These are phyloP conservation scores for Pygocentrus nattereri DNA, from an alignment of 2,797 vertebrate genomes.

Conservation along the genomic window DNA sequence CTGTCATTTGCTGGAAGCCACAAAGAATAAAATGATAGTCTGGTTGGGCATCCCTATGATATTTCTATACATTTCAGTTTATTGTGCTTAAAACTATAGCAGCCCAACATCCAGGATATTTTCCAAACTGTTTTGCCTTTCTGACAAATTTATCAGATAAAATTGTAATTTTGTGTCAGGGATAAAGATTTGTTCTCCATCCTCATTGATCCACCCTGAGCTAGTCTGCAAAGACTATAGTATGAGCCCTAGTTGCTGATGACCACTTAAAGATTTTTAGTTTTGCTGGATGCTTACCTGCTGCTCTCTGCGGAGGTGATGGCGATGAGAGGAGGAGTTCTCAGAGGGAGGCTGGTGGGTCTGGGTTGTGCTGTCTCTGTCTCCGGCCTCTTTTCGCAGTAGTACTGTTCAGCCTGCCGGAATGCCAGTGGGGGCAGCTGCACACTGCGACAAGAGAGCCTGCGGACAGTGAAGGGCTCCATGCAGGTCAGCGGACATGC, in stretches of 20 bases:
- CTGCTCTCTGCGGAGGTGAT: conserved; percentile 91
- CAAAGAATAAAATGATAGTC: too few relatives aligned
- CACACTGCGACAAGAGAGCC: conserved; percentile 87
- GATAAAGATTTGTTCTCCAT: background rate
- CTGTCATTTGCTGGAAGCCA: background rate
- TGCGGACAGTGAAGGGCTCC: conserved; percentile 89
- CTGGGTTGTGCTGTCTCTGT: conserved; percentile 80
- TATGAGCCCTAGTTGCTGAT: background rate
- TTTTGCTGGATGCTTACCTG: conserved; percentile 79
- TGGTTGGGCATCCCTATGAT: background rate
- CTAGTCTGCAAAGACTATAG: background rate
- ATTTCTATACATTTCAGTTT: background rate
- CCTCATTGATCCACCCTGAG: too few relatives aligned
- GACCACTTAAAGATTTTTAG: background rate
- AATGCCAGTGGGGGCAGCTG: conserved; percentile 94
- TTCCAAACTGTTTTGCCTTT: background rate
- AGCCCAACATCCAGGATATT: background rate
- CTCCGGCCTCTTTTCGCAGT: conserved; percentile 85
- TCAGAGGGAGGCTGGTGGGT: conserved; percentile 89
- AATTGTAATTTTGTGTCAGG: background rate
- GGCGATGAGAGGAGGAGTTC: conserved; percentile 90
- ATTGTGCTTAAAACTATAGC: background rate
- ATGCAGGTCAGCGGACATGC: conserved; percentile 80
- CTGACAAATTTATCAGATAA: background rate
- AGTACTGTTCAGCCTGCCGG: conserved; percentile 90